Conservation (phyloP, 2,113 vertebrate species). For the Bos taurus region DNA sequence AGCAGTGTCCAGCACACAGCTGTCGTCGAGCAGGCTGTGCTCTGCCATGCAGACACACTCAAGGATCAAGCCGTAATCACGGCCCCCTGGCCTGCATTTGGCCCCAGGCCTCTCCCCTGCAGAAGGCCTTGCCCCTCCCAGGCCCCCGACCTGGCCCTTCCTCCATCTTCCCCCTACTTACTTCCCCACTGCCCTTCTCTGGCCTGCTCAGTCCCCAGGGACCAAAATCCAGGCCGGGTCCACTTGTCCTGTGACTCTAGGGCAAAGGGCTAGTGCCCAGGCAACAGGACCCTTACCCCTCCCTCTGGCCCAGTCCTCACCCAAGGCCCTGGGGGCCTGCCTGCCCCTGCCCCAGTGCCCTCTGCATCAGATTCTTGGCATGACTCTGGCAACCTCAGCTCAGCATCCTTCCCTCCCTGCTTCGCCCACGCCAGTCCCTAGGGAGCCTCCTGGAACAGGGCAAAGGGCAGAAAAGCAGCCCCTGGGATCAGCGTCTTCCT, state of each 20-base stretch:
- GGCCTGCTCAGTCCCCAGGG: neutral
- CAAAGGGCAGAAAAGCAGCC: neutral
- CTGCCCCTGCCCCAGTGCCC: slow-evolving; percentile 47
- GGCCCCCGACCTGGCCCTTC: neutral
- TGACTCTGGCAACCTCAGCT: slow-evolving; percentile 2
- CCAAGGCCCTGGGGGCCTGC: neutral
- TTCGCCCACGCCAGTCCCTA: neutral
- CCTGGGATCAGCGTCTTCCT: neutral
- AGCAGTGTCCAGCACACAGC: neutral
- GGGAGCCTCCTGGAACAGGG: neutral
- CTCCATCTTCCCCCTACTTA: neutral
- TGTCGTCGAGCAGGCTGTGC: neutral
- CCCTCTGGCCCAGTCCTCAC: slow-evolving; percentile 38
- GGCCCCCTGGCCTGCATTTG: neutral
- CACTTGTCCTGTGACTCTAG: neutral
- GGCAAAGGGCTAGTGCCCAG: slow-evolving; percentile 4
- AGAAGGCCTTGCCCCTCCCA: neutral
- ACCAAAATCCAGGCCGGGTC: neutral
- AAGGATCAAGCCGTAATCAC: neutral
- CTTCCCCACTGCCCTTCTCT: neutral
- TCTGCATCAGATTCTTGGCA: slow-evolving; percentile 34
- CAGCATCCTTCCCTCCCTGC: neutral
- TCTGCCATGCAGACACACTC: neutral
- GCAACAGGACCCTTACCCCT: neutral
- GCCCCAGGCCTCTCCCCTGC: neutral